Base-by-base conservation (phyloP, 2,888 invertebrate genomes). In the Meliscaeva auricollis region DNA sequence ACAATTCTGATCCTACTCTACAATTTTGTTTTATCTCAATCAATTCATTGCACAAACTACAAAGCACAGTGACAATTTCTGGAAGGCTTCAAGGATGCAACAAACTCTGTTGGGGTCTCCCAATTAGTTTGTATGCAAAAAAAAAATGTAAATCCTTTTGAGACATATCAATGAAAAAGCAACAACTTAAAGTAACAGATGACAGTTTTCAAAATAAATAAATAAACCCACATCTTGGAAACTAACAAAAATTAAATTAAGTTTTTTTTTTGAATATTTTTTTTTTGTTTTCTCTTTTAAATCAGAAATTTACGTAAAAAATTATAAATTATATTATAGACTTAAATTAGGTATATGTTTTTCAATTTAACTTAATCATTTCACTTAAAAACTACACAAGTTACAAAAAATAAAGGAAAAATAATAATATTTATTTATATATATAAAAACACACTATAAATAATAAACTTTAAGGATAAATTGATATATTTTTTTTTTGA, bases 401-500 rank as follows among this genome's bases (percentile, higher is more conserved):
- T 66, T 66, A 60, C 30, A 58, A 50, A 26, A 82, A 60, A 7
- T 17, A 58, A 58, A 64, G 17, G 4, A 17, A 46, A 64, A 15
- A 44, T 26, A 8, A 38, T 38, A 62, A 44, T 62, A 62, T 74
- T 48, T 48, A 13, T 48, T 30, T 35, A 66, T 58, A 48, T 32
- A 48, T 15, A 48, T 17, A 75, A 60, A 54, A 68, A 64, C 60
- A 73, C 50, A 41, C 17, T 66, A 66, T 77, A 52, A 82, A 62
- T 46, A 73, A 46, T 46, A 32, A 62, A 68, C 6, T 48, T 58
- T 20, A 60, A 52, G 32, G 32, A 73, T 17, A 17, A 52, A 38
- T 9, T 60, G n/a, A 60, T 44, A 60, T 48, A 38, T 66, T 74
- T 48, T 9, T 38, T 72, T 32, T 46, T 80, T 72, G 4, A 62